Conservation (phyloP, 2,797 vertebrate genomes). For the Petrocephalus schoutedeni region DNA sequence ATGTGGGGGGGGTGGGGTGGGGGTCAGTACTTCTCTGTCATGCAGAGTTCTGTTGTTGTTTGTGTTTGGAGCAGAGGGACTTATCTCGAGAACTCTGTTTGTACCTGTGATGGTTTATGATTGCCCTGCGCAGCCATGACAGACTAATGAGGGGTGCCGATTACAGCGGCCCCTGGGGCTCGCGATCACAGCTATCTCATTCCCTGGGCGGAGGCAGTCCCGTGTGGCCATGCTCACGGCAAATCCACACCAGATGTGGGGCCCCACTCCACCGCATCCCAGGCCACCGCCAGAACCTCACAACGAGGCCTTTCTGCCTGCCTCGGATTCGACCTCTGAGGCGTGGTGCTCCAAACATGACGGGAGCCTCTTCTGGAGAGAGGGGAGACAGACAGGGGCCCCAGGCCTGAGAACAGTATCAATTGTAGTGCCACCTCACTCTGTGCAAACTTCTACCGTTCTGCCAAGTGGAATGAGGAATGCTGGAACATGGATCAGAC, state of each 20-base stretch:
- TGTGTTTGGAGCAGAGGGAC: constrained; percentile 37
- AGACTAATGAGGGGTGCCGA: constrained; percentile 71
- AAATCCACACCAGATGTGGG: constrained; percentile 75
- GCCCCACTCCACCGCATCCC: constrained; percentile 38
- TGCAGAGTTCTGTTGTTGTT: neutral
- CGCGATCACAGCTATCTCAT: constrained; percentile 63
- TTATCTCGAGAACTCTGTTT: constrained; percentile 55
- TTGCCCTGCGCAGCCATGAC: constrained; percentile 66
- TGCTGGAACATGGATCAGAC: neutral
- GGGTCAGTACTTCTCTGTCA: neutral
- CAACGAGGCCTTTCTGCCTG: constrained; percentile 55
- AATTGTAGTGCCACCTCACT: constrained; percentile 49
- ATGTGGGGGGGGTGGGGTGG: neutral
- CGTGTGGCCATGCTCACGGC: constrained; percentile 53
- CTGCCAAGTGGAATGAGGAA: neutral
- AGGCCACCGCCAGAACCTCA: constrained; percentile 47
- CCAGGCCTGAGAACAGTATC: constrained; percentile 39
- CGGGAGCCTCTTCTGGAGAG: constrained; percentile 45
- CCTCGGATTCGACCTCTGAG: constrained; percentile 39
- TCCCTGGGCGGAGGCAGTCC: constrained; percentile 55
- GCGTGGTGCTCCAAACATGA: constrained; percentile 48
- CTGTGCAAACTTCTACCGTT: constrained; percentile 42
- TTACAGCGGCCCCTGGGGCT: constrained; percentile 60
- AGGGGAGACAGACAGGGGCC: constrained; percentile 36
- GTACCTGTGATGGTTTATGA: constrained; percentile 60